A percentile compares a stretch with the other conserved stretches of the same genome.
phyloP scores from a whole-genome alignment of 2,888 invertebrate genomes.

The Chrysolina oricalcia region DNA sequence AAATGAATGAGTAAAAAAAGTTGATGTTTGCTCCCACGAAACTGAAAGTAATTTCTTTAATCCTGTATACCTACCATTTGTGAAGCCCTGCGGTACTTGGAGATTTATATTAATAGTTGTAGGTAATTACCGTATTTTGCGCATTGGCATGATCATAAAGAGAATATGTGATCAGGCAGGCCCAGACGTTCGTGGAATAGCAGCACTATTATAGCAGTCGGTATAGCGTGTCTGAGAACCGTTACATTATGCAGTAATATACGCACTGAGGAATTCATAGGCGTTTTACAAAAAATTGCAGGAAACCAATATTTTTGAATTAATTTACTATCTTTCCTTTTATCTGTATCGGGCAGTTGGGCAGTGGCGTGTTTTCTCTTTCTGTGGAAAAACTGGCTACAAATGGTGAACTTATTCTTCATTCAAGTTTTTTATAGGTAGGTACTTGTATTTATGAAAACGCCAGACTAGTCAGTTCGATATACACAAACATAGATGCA shows the following conservation, averaged over 20 bases:
- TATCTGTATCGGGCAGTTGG: neutral
- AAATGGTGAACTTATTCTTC: too few relatives aligned
- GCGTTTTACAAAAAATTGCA: conserved; percentile 26
- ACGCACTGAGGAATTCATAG: conserved; percentile 41
- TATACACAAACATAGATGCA: too few relatives aligned
- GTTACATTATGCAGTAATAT: conserved; percentile 25
- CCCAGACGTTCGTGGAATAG: conserved; percentile 57
- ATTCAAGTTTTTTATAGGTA: too few relatives aligned
- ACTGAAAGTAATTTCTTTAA: too few relatives aligned
- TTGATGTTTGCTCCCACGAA: too few relatives aligned
- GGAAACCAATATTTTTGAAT: conserved; percentile 28
- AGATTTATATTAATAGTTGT: conserved; percentile 3
- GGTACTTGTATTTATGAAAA: too few relatives aligned
- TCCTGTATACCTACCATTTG: neutral
- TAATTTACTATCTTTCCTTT: conserved; percentile 18
- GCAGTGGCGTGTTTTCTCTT: conserved; percentile 8
- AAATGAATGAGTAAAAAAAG: too few relatives aligned
- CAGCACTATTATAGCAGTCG: conserved; percentile 58
- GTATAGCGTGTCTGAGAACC: conserved; percentile 8
- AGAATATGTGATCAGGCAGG: conserved; percentile 55
- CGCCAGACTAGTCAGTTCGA: too few relatives aligned
- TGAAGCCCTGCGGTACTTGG: neutral
- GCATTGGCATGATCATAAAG: conserved; percentile 54
- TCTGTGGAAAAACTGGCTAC: too few relatives aligned
- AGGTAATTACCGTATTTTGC: conserved; percentile 20